Conservation (phyloP, 2,888 invertebrate genomes). For the Coremacera marginata region DNA sequence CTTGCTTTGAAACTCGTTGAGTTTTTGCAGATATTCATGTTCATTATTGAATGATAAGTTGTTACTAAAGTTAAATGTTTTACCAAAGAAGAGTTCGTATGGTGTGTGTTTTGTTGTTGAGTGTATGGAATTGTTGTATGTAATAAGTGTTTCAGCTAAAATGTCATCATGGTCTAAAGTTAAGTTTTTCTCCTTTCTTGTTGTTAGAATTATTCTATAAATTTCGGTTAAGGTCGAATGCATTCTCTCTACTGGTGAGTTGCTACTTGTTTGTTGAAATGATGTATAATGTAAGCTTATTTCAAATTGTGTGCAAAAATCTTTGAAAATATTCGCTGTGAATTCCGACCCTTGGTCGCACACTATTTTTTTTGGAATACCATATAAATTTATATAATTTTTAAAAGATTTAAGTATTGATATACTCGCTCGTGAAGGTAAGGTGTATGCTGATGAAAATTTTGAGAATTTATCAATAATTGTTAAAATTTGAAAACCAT, state of each 20-base stretch:
- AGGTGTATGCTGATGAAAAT: constrained; percentile 34
- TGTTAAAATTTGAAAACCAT: not conserved
- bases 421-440: constrained; percentile 36
- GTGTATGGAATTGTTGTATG: constrained; percentile 27
- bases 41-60: too few species aligned
- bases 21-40: constrained; percentile 17
- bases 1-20: constrained; percentile 20
- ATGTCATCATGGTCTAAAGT: constrained; percentile 40
- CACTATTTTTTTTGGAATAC: constrained; percentile 38
- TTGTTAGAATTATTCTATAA: constrained; percentile 38
- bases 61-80: too few species aligned
- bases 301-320: constrained; percentile 37
- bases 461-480: constrained; percentile 7
- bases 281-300: constrained; percentile 37
- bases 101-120: constrained; percentile 14
- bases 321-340: constrained; percentile 42
- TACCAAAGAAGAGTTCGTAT: too few species aligned
- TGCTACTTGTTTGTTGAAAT: constrained; percentile 37
- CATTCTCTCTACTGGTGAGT: constrained; percentile 27
- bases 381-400: constrained; percentile 36
- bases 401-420: constrained; percentile 36
- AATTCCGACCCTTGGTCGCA: constrained; percentile 41
- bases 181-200: constrained; percentile 35
- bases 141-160: constrained; percentile 37
- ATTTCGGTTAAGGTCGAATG: constrained; percentile 37